Evolutionary conservation across 2,113 vertebrate species (phyloP).

Genomic region (Indicator maculatus): DNA sequence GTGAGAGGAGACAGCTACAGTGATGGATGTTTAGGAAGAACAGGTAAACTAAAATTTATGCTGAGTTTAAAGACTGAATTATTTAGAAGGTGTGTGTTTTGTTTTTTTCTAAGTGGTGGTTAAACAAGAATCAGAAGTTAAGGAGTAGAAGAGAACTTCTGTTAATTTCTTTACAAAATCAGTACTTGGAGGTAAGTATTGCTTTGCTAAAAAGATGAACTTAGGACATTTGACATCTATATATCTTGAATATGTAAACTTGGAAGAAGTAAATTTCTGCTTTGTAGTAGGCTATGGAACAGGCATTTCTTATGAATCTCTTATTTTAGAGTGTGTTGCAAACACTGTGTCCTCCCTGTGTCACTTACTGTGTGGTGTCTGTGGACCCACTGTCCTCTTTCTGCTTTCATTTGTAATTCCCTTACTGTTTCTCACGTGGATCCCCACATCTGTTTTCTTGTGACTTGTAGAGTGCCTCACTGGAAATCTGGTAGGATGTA

Average conservation of each 20-base stretch:
- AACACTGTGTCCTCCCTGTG: neutral
- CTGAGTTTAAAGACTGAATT: neutral
- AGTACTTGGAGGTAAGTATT: neutral
- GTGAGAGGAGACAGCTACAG: conserved; percentile 90
- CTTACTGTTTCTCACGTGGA: neutral
- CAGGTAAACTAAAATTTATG: conserved; percentile 75
- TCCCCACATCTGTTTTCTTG: neutral
- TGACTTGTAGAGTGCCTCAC: neutral
- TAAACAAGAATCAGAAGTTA: neutral
- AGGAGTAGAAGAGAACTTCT: neutral
- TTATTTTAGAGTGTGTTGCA: neutral
- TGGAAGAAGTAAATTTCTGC: neutral
- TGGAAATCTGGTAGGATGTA: neutral
- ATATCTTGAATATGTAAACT: neutral
- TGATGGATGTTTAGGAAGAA: conserved; percentile 89
- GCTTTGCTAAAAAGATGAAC: neutral
- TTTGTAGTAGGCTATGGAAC: neutral
- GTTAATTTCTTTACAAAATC: neutral
- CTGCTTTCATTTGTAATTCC: neutral
- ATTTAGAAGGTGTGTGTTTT: neutral
- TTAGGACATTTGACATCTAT: neutral
- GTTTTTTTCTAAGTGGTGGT: neutral
- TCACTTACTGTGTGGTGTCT: neutral
- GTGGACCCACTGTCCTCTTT: neutral
- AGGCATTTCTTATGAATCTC: neutral